These are phyloP conservation scores for Perca flavescens DNA, from an alignment of 2,113 vertebrate species.

Conservation along the genomic window DNA sequence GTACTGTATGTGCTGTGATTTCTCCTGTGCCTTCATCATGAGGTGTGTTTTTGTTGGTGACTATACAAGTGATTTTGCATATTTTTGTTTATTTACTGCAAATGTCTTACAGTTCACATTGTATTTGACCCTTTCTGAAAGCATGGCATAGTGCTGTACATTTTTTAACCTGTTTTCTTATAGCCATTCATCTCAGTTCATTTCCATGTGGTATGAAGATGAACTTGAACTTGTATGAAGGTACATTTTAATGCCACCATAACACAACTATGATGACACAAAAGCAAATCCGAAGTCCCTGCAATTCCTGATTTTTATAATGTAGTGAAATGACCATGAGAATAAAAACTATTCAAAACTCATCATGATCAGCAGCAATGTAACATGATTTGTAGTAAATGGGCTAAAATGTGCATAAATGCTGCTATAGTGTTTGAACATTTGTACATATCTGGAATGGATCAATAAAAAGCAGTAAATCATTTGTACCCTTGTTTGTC, in stretches of 20 bases:
- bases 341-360: not conserved
- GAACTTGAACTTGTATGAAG: not conserved
- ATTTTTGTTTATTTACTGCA: conserved; percentile 6
- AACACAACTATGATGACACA: not conserved
- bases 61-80: conserved; percentile 15
- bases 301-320: not conserved
- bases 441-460: not conserved
- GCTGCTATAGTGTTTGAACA: not conserved
- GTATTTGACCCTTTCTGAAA: not conserved
- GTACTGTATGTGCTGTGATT: conserved; percentile 24
- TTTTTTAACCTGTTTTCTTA: not conserved
- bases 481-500: conserved; percentile 2
- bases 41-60: not conserved
- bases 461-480: conserved; percentile 16
- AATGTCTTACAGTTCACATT: conserved; percentile 1
- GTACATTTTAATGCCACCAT: not conserved
- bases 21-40: conserved; percentile 22
- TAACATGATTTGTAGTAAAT: conserved; percentile 1
- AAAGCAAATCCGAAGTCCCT: not conserved
- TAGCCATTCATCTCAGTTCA: not conserved
- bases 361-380: not conserved
- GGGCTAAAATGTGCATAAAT: not conserved
- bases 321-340: not conserved
- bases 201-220: conserved; percentile 11
- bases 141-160: not conserved